A percentile compares a stretch with the other conserved stretches of the same genome.
Conservation (phyloP, 2,888 invertebrate species). For the Clistopyga incitator region DNA sequence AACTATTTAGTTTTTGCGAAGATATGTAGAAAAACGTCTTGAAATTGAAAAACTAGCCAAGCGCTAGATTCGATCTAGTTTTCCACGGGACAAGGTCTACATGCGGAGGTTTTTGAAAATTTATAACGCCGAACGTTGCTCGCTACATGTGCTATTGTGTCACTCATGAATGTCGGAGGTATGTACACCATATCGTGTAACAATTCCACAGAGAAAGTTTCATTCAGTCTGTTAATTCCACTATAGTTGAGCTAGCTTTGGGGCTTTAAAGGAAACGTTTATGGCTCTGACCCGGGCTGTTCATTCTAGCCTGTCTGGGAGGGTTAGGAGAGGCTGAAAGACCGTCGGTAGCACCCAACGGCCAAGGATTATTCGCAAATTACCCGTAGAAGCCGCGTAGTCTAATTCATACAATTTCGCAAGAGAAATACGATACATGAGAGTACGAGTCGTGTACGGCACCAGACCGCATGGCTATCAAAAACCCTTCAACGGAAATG, state of each 20-base stretch:
- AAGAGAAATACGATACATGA: slow-evolving; percentile 63
- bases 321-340: slow-evolving; percentile 35
- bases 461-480: slow-evolving; percentile 42
- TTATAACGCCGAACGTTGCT: neutral
- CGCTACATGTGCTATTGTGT: neutral
- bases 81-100: no score
- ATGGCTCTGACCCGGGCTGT: slow-evolving; percentile 70
- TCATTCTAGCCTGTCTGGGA: slow-evolving; percentile 65
- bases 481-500: slow-evolving; percentile 53
- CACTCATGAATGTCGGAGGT: slow-evolving; percentile 6
- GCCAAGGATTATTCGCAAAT: slow-evolving; percentile 72
- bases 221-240: slow-evolving; percentile 71
- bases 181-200: slow-evolving; percentile 36
- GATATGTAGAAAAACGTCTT: no score
- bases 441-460: slow-evolving; percentile 17
- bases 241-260: slow-evolving; percentile 68
- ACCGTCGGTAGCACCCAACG: slow-evolving; percentile 60
- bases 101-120: neutral
- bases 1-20: no score
- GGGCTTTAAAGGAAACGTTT: slow-evolving; percentile 69
- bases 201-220: slow-evolving; percentile 59
- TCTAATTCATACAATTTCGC: slow-evolving; percentile 68
- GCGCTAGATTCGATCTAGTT: no score
- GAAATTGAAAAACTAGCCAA: no score
- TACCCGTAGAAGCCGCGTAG: slow-evolving; percentile 64